Evolutionary conservation across 2,888 invertebrate species (phyloP), one percentile per base, ranked within the genome.

Genomic region (Phragmatobia fuliginosa): DNA sequence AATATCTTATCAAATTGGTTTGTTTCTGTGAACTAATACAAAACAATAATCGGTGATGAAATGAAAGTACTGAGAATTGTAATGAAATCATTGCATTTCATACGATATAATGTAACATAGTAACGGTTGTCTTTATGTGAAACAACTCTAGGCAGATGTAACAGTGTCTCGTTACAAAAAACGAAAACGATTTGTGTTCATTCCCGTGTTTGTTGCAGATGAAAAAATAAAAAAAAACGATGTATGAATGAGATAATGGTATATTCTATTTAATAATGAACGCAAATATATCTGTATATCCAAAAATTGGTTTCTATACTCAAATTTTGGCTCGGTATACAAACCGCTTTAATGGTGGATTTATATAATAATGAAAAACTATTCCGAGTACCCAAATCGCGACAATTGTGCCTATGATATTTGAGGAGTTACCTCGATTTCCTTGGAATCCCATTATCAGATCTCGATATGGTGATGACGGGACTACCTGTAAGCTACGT

Each of bases 111-210:
- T 60, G 71, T 66, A 62, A 28, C 38, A 66, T 28, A 62, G 45
- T 36, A 59, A 63, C 61, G 36, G 59, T 66, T 70, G 64, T 56
- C 32, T 65, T 72, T 78, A 79, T 71, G 62, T 70, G 45, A 73
- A 70, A 73, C 65, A 72, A 76, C 8, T 61, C 56, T 69, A 70
- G 21, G 68, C 75, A 77, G 64, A 78, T 75, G 76, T 71, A 74
- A 73, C 69, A 68, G 81, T 77, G 67, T 81, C 70, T 67, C 67
- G 74, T 82, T 76, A 65, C 76, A 73, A 58, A 73, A 72, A 70
- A 75, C 11, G 73, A 62, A 64, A 56, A 64, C 8, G 28, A 56
- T 61, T 67, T 67, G 66, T 73, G 31, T 69, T 52, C 65, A 70
- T 72, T 75, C 67, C 72, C 69, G 62, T 31, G 58, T 65, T 69